Conservation (phyloP, 2,113 vertebrate species). For the Limnothrissa miodon region DNA sequence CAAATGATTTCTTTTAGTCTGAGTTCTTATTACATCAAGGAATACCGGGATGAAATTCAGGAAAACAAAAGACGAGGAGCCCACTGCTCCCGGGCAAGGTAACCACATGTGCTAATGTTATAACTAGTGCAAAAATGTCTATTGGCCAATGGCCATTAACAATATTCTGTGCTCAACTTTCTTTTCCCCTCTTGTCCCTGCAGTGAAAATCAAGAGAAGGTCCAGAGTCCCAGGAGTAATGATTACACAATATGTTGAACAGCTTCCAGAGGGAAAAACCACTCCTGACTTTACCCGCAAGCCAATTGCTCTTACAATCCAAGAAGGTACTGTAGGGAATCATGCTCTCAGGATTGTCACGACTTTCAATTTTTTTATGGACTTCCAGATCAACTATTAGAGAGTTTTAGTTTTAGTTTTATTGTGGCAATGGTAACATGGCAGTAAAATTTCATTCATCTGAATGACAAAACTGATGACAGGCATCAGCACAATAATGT, state of each 20-base stretch:
- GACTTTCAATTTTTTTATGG: neutral
- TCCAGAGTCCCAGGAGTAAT: conserved; percentile 75
- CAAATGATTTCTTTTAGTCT: neutral
- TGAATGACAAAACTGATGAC: neutral
- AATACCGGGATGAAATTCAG: conserved; percentile 62
- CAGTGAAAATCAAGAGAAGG: conserved; percentile 71
- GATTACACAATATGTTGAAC: conserved; percentile 76
- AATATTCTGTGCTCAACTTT: no score
- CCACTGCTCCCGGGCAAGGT: conserved; percentile 67
- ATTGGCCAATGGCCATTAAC: no score
- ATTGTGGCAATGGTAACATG: neutral
- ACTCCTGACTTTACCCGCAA: conserved; percentile 79
- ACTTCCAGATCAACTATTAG: no score
- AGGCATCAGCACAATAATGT: neutral
- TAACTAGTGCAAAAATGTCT: neutral
- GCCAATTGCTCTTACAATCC: conserved; percentile 78
- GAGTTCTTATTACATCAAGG: neutral
- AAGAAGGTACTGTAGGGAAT: conserved; percentile 77
- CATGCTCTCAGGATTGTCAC: neutral
- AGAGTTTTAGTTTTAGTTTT: no score
- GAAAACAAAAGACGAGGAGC: conserved; percentile 62
- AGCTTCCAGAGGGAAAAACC: conserved; percentile 74
- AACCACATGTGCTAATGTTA: conserved; percentile 21
- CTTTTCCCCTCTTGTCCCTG: neutral
- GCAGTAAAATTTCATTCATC: neutral